Conservation (phyloP, 2,888 invertebrate species). For the Chaitophorus viminalis region DNA sequence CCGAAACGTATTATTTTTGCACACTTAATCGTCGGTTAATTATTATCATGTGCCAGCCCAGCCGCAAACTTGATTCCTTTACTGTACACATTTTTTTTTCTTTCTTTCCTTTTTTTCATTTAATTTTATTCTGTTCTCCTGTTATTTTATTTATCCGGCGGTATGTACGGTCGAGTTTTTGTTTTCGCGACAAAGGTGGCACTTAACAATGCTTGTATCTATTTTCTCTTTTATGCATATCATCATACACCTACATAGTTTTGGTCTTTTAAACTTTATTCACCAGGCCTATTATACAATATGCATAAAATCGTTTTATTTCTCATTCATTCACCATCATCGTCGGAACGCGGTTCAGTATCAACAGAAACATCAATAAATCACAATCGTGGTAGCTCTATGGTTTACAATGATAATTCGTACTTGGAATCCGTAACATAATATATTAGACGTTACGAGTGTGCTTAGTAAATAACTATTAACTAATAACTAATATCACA, state of each 20-base stretch:
- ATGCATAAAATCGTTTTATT: background rate
- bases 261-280: too few relatives aligned
- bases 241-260: too few relatives aligned
- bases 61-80: background rate
- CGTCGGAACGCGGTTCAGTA: background rate
- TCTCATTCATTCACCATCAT: background rate
- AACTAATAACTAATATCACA: background rate
- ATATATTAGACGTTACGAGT: too few relatives aligned
- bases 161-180: too few relatives aligned
- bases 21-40: background rate
- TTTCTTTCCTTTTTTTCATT: background rate
- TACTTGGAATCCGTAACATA: background rate
- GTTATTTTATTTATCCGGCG: background rate
- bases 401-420: background rate
- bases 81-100: background rate
- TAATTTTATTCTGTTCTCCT: background rate
- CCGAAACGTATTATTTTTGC: slow-evolving; percentile 6
- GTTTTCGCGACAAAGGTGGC: background rate
- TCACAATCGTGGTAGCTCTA: too few relatives aligned
- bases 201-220: too few relatives aligned
- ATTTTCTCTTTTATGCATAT: too few relatives aligned
- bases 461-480: background rate
- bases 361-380: too few relatives aligned
- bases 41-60: background rate
- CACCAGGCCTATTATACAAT: too few relatives aligned